These are phyloP conservation scores for Lepidochitona cinerea DNA, from an alignment of 2,888 invertebrate genomes.

Conservation along the genomic window DNA sequence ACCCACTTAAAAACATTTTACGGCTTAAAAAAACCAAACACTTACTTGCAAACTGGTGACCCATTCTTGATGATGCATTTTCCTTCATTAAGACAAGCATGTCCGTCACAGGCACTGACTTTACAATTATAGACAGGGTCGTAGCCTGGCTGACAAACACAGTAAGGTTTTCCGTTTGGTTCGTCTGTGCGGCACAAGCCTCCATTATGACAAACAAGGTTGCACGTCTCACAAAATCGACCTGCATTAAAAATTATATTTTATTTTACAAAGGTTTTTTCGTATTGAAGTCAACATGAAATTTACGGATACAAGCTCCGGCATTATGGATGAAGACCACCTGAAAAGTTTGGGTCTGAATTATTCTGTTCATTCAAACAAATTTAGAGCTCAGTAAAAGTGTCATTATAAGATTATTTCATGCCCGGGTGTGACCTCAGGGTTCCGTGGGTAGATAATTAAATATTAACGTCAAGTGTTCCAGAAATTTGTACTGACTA, in stretches of 20 bases:
- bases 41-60: background rate
- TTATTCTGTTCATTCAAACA: too few relatives aligned
- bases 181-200: conserved; percentile 37
- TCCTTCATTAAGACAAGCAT: conserved; percentile 30
- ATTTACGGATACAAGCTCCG: too few relatives aligned
- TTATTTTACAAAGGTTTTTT: background rate
- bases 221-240: conserved; percentile 42
- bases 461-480: too few relatives aligned
- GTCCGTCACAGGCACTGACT: conserved; percentile 26
- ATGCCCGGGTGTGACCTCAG: too few relatives aligned
- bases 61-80: conserved; percentile 18
- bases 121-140: conserved; percentile 10
- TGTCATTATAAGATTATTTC: too few relatives aligned
- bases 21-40: too few relatives aligned
- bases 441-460: too few relatives aligned
- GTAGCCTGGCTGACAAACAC: conserved; percentile 36
- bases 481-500: too few relatives aligned
- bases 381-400: too few relatives aligned
- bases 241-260: conserved; percentile 18
- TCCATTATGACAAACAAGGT: conserved; percentile 38
- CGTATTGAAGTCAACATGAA: background rate
- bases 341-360: too few relatives aligned
- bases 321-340: too few relatives aligned
- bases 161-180: conserved; percentile 19
- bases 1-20: too few relatives aligned